Conservation (phyloP, 30 jellyfish, hydroid and myxozoan genomes). For the Calvadosia cruxmelitensis region DNA sequence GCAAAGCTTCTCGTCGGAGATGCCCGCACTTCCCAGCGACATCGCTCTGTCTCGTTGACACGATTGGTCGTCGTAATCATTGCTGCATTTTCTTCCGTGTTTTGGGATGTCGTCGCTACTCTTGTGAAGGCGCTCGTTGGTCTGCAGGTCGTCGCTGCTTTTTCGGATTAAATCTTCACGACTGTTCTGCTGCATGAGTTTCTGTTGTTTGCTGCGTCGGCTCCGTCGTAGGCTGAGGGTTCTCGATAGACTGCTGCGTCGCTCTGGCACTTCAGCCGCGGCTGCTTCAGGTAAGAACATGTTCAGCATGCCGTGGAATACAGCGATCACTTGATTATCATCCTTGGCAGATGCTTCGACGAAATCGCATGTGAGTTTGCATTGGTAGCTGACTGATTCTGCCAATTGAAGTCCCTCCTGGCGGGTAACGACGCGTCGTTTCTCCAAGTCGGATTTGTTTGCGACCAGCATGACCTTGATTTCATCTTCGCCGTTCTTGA, state of each 20-base stretch:
- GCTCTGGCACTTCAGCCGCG: slow-evolving; percentile 12
- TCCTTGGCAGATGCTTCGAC: slow-evolving; percentile 80
- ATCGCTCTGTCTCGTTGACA: slow-evolving; percentile 35
- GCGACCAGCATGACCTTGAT: slow-evolving; percentile 69
- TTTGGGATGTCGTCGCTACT: slow-evolving; percentile 25
- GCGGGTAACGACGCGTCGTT: slow-evolving; percentile 31
- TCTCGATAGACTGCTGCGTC: slow-evolving; percentile 43
- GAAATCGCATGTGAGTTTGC: slow-evolving; percentile 53
- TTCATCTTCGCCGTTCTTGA: slow-evolving; percentile 35
- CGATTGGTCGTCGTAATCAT: slow-evolving; percentile 23
- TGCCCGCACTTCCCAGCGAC: slow-evolving; percentile 1
- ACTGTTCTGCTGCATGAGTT: slow-evolving; percentile 4
- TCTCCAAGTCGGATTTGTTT: slow-evolving; percentile 59
- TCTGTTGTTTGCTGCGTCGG: slow-evolving; percentile 11
- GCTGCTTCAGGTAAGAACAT: slow-evolving; percentile 63
- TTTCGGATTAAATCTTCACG: slow-evolving; percentile 16
- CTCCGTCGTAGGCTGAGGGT: slow-evolving; percentile 11
- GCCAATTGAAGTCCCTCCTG: slow-evolving; percentile 57
- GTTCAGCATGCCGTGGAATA: slow-evolving; percentile 53
- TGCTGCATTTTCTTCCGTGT: slow-evolving; percentile 19
- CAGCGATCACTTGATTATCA: slow-evolving; percentile 29
- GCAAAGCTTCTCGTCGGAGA: background rate
- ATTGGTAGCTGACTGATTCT: slow-evolving; percentile 20
- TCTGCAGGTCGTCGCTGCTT: slow-evolving; percentile 39
- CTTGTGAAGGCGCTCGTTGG: slow-evolving; percentile 11